A percentile compares a stretch with the other conserved stretches of the same genome.
These are phyloP conservation scores for Melopsittacus undulatus DNA, from an alignment of 2,797 vertebrate genomes.

Conservation along the genomic window DNA sequence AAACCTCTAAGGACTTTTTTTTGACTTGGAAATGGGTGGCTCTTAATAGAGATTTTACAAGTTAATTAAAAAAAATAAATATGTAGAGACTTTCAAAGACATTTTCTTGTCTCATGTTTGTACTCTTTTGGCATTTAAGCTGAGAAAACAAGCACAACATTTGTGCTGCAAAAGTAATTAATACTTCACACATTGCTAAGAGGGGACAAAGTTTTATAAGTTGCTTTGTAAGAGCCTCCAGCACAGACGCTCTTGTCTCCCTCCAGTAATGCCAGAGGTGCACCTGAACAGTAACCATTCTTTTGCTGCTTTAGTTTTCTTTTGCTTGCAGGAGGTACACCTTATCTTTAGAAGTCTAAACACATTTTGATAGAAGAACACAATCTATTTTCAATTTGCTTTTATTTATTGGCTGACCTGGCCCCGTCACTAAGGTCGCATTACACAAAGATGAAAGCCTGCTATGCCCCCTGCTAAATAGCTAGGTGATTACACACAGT, in stretches of 20 bases:
- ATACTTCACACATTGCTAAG: neutral
- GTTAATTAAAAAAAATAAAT: neutral
- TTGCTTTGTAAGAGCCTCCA: neutral
- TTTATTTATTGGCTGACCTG: slow-evolving; percentile 25
- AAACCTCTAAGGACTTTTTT: neutral
- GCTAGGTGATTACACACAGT: neutral
- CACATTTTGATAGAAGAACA: neutral
- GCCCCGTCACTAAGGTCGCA: neutral
- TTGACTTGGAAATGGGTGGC: neutral
- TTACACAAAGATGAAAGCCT: neutral
- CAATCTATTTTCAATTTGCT: neutral
- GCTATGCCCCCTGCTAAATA: neutral
- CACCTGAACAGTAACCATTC: neutral
- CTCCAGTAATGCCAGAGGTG: neutral
- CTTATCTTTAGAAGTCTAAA: neutral
- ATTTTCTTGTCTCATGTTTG: neutral
- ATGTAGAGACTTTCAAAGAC: neutral
- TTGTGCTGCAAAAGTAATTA: neutral
- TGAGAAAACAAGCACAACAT: neutral
- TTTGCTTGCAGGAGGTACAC: neutral
- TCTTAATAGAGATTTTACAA: neutral
- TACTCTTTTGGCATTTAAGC: neutral
- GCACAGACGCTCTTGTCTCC: neutral
- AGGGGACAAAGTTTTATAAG: neutral
- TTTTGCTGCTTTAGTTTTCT: neutral